Base-by-base conservation (phyloP, 2,113 vertebrate genomes). In the Hydrolagus affinis region DNA sequence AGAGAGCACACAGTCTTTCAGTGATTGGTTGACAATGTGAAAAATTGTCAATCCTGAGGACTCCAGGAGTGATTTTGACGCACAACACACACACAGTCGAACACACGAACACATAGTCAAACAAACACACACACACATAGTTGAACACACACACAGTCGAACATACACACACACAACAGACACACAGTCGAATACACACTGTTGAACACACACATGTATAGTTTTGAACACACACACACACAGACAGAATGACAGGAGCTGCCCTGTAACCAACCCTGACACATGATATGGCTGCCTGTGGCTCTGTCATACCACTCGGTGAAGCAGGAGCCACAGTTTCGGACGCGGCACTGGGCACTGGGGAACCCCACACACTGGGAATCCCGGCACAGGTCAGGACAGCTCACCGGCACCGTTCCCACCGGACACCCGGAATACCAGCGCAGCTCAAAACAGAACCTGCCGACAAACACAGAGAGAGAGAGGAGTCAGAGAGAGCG, bases 371-470 rank as follows among this genome's bases (percentile, higher is more conserved):
- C 86, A 70, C 90, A 91, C 75, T 14, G 70, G 85, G 89, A 75
- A 68, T 86, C 86, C 32, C 69, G 85, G 85, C 90, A 89, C 85
- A 91, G 88, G 85, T 91, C 88, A 57, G 88, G 89, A 57, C 89
- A 90, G 85, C 86, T 88, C 86, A 90, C 80, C 4, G 90, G 90
- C 7, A 86, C 83, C 9, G 87, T 88, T 85, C 90, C 90, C 57
- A 90, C 83, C 10, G 88, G 90, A 86, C 91, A 92, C 62, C 89
- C 86, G 21, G 88, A 89, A 85, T 90, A 90, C 89, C 89, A 90
- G 86, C 88, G 88, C 64, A 90, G 87, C 85, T 89, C 88, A 87
- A 90, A 91, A 85, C 89, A 90, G 87, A 91, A 90, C 87, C 90
- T 89, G 87, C 21, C 75, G 85, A 19, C 32, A 44, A 2, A 19